These are phyloP conservation scores for Penaeus japonicus DNA, from an alignment of 1,140 invertebrate species.

Conservation along the genomic window DNA sequence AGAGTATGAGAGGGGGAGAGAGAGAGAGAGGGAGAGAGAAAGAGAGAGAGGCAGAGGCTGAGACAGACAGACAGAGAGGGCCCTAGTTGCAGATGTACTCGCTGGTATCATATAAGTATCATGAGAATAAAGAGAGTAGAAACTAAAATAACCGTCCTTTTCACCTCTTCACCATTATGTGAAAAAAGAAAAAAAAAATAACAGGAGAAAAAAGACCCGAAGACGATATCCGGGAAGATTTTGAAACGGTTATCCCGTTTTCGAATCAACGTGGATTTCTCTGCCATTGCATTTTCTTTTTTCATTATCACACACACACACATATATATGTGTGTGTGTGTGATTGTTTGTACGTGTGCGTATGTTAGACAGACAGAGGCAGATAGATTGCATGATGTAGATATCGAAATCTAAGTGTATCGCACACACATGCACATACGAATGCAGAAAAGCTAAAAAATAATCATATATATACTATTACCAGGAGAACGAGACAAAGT, in stretches of 20 bases:
- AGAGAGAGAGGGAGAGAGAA: background rate
- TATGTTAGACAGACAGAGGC: background rate
- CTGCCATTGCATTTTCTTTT: background rate
- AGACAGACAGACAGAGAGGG: background rate
- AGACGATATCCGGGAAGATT: background rate
- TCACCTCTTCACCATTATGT: background rate
- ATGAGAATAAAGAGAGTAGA: too few species aligned
- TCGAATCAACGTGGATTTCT: background rate
- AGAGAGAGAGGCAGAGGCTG: background rate
- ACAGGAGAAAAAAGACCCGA: background rate
- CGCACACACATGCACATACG: too few species aligned
- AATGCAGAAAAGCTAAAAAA: background rate
- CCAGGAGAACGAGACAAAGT: too few species aligned
- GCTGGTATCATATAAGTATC: too few species aligned
- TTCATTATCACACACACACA: background rate
- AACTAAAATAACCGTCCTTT: background rate
- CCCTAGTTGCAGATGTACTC: background rate
- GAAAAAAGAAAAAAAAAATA: background rate
- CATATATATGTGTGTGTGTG: constrained; percentile 13
- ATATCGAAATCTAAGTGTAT: too few species aligned
- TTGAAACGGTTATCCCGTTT: too few species aligned
- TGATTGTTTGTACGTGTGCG: background rate
- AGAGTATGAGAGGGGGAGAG: too few species aligned
- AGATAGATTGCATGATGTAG: background rate
- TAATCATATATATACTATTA: background rate